These are phyloP conservation scores for Eufriesea mexicana DNA, from an alignment of 1,140 invertebrate species.

Conservation along the genomic window DNA sequence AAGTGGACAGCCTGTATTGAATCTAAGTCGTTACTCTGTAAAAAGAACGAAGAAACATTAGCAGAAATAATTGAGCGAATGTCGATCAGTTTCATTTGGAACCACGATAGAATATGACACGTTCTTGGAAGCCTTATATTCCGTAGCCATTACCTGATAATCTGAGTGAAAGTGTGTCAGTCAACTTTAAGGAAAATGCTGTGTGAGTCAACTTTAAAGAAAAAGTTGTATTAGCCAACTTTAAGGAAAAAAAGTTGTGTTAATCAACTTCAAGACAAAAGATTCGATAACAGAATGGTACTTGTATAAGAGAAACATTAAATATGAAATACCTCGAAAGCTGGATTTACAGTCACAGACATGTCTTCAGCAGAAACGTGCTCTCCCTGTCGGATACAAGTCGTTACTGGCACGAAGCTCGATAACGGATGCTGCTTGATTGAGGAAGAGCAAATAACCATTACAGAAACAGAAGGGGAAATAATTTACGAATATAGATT, in stretches of 20 bases:
- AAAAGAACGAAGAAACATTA: neutral
- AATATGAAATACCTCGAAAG: slow-evolving; percentile 55
- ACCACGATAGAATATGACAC: too few species aligned
- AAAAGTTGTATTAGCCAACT: too few species aligned
- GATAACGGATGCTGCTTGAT: neutral
- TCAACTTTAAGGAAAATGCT: too few species aligned
- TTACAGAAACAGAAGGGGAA: neutral
- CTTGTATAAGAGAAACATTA: neutral
- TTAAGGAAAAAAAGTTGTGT: too few species aligned
- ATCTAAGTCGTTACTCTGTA: slow-evolving; percentile 48
- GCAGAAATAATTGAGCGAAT: neutral
- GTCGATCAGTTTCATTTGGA: neutral
- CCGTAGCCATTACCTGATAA: too few species aligned
- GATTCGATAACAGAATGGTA: too few species aligned
- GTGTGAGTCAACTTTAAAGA: too few species aligned
- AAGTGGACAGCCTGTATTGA: slow-evolving; percentile 25
- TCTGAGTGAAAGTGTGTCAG: too few species aligned
- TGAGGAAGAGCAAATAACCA: slow-evolving; percentile 12
- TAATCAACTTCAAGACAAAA: too few species aligned
- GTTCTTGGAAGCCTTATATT: too few species aligned
- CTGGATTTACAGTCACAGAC: slow-evolving; percentile 48
- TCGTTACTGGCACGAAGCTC: slow-evolving; percentile 12
- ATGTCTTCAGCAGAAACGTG: slow-evolving; percentile 35
- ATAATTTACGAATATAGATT: neutral
- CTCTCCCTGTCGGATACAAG: neutral